These are phyloP conservation scores for Steinernema feltiae DNA, from an alignment of 1,140 invertebrate species.

Conservation along the genomic window DNA sequence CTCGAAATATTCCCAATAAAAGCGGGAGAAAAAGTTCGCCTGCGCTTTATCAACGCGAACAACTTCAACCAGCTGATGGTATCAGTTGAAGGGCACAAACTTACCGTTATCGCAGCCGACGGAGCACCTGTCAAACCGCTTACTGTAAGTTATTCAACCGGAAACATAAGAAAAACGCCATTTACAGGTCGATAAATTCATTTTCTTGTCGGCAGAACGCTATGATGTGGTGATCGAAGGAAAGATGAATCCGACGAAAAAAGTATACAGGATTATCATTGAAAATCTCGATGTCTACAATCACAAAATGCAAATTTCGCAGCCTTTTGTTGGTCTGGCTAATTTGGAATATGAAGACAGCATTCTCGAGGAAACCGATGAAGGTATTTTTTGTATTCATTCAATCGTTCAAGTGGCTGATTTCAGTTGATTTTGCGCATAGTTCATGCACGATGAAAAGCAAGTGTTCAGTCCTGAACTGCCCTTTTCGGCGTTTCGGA, in stretches of 20 bases:
- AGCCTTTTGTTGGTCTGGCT: constrained; percentile 42
- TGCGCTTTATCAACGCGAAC: constrained; percentile 15
- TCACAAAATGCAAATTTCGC: constrained; percentile 43
- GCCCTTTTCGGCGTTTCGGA: constrained; percentile 46
- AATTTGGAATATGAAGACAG: constrained; percentile 48
- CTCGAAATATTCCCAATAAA: constrained; percentile 39
- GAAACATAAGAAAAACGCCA: background rate
- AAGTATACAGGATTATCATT: constrained; percentile 46
- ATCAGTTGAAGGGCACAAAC: constrained; percentile 48
- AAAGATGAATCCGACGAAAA: constrained; percentile 35
- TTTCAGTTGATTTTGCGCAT: constrained; percentile 51
- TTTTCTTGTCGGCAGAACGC: constrained; percentile 52
- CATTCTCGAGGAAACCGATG: background rate
- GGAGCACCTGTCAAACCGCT: constrained; percentile 38
- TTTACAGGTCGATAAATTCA: constrained; percentile 46
- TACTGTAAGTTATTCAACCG: background rate
- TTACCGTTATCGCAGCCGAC: constrained; percentile 50
- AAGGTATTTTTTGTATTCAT: background rate
- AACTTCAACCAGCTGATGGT: constrained; percentile 41
- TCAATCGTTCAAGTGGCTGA: no score
- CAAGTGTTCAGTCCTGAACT: constrained; percentile 47
- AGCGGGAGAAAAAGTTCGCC: constrained; percentile 17
- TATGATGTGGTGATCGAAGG: constrained; percentile 51
- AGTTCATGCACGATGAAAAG: constrained; percentile 35
- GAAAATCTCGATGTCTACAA: constrained; percentile 53